Evolutionary conservation across 2,888 invertebrate genomes (phyloP).

Genomic region (Dysmachus trigonus): DNA sequence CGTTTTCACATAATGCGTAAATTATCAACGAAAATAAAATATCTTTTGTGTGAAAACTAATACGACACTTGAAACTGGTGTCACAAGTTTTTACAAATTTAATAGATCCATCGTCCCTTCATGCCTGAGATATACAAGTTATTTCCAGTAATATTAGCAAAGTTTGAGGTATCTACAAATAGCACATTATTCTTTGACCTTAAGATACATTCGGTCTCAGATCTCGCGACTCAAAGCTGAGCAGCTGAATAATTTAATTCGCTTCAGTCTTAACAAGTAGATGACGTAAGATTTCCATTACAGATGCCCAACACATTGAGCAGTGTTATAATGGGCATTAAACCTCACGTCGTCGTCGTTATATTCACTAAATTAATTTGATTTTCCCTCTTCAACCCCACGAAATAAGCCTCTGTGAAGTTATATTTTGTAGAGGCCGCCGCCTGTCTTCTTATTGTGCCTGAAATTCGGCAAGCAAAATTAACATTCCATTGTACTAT

Average conservation of each 20-base stretch:
- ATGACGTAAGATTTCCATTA: slow-evolving; percentile 1
- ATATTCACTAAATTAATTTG: neutral
- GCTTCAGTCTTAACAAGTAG: neutral
- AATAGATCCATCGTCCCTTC: neutral
- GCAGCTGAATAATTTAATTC: slow-evolving; percentile 6
- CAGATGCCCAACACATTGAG: neutral
- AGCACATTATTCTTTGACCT: neutral
- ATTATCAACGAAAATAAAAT: neutral
- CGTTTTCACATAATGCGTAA: neutral
- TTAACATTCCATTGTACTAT: neutral
- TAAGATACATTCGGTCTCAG: neutral
- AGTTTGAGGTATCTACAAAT: neutral
- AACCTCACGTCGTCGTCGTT: neutral
- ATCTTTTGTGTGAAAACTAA: neutral
- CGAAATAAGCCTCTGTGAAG: neutral
- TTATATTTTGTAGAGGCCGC: neutral
- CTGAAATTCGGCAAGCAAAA: neutral
- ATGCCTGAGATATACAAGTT: neutral
- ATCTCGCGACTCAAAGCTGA: neutral
- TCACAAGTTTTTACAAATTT: neutral
- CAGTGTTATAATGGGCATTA: neutral
- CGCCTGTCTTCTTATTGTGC: neutral
- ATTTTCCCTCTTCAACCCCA: neutral
- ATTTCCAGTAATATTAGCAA: neutral
- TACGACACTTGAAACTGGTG: neutral